Percentiles rank a stretch among this genome's conserved stretches.
phyloP scores from a whole-genome alignment of 2,888 invertebrate species.

The Amphipoea lucens region DNA sequence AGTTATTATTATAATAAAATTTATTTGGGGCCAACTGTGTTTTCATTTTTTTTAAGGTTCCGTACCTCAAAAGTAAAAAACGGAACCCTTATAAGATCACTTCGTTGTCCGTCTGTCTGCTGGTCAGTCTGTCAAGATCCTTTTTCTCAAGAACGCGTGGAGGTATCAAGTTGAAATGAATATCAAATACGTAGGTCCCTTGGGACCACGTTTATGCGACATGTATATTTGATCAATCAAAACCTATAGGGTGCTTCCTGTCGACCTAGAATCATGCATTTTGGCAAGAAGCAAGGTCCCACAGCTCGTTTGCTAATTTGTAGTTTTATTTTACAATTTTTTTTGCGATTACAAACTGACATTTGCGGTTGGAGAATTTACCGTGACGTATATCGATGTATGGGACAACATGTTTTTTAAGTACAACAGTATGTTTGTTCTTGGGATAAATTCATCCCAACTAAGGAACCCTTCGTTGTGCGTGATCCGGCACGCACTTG shows the following conservation, averaged over 20 bases:
- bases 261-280: background rate
- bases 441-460: background rate
- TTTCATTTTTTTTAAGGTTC: slow-evolving; percentile 30
- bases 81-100: background rate
- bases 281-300: background rate
- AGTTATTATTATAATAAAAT: slow-evolving; percentile 56
- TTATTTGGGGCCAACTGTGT: slow-evolving; percentile 70
- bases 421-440: background rate
- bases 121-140: background rate
- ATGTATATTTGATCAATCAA: background rate
- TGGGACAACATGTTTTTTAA: background rate
- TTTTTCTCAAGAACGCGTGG: background rate
- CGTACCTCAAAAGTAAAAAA: background rate
- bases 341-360: background rate
- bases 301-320: background rate
- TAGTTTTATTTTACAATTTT: background rate
- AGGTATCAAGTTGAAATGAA: background rate
- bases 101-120: background rate
- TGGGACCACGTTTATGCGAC: background rate
- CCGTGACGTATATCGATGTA: background rate
- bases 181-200: background rate
- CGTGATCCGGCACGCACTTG: background rate
- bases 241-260: background rate
- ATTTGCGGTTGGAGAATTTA: background rate
- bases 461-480: background rate